phyloP scores from a whole-genome alignment of 1,140 invertebrate genomes.

The Zaprionus camerounensis region DNA sequence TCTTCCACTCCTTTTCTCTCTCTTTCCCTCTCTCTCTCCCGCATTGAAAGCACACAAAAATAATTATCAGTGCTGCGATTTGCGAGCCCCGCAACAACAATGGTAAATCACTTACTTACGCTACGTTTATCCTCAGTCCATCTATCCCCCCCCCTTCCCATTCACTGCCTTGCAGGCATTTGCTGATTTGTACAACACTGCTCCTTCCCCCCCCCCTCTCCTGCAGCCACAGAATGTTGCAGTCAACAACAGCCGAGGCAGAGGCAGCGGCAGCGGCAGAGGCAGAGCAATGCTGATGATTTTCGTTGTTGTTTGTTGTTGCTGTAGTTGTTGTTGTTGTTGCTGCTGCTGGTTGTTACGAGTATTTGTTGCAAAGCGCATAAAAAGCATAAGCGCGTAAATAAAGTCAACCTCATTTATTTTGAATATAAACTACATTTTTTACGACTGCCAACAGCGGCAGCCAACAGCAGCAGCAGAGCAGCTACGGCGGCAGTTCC shows the following conservation, averaged over 20 bases:
- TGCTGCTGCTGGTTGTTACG: slow-evolving; percentile 34
- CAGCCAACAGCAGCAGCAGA: slow-evolving; percentile 34
- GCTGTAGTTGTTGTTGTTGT: not conserved
- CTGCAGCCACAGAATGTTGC: not conserved
- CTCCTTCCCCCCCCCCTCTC: not conserved
- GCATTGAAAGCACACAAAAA: slow-evolving; percentile 62
- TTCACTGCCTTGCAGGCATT: slow-evolving; percentile 48
- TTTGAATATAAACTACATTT: slow-evolving; percentile 83
- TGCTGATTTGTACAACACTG: slow-evolving; percentile 51
- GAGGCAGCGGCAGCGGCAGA: not conserved
- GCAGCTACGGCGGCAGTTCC: slow-evolving; percentile 40
- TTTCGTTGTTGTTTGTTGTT: slow-evolving; percentile 36
- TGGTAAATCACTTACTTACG: slow-evolving; percentile 67
- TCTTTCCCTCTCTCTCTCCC: slow-evolving; percentile 4
- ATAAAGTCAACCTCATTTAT: slow-evolving; percentile 83
- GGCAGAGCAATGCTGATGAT: slow-evolving; percentile 35
- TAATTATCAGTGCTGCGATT: slow-evolving; percentile 73
- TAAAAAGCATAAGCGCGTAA: slow-evolving; percentile 82
- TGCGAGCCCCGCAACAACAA: slow-evolving; percentile 40
- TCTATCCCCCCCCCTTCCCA: not conserved
- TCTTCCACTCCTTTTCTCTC: not conserved
- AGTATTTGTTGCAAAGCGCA: slow-evolving; percentile 71
- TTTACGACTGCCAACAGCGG: slow-evolving; percentile 72
- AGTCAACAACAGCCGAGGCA: not conserved
- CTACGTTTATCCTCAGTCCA: slow-evolving; percentile 46